Evolutionary conservation across 2,888 invertebrate genomes (phyloP), one percentile per base, ranked within the genome.

Genomic region (Cosmia pyralina): DNA sequence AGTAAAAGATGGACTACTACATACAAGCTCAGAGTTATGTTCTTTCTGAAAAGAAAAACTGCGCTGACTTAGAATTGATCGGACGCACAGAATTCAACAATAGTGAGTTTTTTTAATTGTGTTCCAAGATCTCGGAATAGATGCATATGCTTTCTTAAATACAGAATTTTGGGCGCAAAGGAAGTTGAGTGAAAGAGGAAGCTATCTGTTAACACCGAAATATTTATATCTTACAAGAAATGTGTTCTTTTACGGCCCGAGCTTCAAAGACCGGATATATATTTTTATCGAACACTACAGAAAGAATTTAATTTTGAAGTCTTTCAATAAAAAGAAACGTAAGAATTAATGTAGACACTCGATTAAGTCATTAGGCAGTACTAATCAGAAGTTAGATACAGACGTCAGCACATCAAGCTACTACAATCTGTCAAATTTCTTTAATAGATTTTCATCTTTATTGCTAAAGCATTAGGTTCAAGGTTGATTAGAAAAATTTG

Each of bases 161-260:
- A 68, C 53, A 71, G 34, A 11, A 48, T 28, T 48, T 28, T 6
- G 1, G 44, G 44, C 4, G 19, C 38, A 15, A 74, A 53, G 74
- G 78, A 74, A 73, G 46, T 69, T 19, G 22, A 2, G 15, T 57
- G 52, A 41, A 55, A 73, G 11, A 28, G 82, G 82, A 82, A 82
- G 65, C 57, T 28, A 78, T 71, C 73, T 48, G 58, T 81, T 74
- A 59, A 52, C 71, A 66, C 28, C 4, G 1, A 48, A 62, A 13
- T 67, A 59, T 72, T 69, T 46, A 63, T 34, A n/a, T 59, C 15
- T 41, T 22, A 17, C 13, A 68, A 17, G 10, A 74, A 52, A 53
- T 1, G 34, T 62, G 19, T 38, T 55, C 15, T 19, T 69, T 75
- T 66, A 62, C 11, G 53, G n/a, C 15, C 2, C 41, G 5, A 53